phyloP scores from a whole-genome alignment of 92 coral and sea anemone genomes.

The Heteractis magnifica region DNA sequence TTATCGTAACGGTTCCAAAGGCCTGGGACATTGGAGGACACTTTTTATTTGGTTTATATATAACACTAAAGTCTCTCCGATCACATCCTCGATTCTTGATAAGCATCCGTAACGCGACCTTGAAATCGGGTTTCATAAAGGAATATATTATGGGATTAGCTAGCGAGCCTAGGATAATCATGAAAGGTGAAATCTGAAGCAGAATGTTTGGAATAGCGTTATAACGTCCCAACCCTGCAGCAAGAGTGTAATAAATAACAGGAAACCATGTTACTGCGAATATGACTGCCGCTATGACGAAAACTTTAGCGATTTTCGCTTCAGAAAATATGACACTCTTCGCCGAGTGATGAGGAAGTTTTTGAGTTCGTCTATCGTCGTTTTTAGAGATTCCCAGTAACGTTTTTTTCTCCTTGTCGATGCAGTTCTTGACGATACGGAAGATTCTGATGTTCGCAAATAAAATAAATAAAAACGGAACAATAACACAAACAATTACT shows the following conservation, averaged over 20 bases:
- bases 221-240: slow-evolving; percentile 38
- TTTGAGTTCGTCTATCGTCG: not conserved
- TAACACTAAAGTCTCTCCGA: slow-evolving; percentile 12
- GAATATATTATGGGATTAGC: slow-evolving; percentile 77
- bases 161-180: slow-evolving; percentile 67
- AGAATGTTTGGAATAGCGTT: slow-evolving; percentile 46
- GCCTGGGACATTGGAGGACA: not conserved
- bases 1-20: not conserved
- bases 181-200: slow-evolving; percentile 63
- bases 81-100: not conserved
- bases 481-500: slow-evolving; percentile 43
- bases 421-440: slow-evolving; percentile 61
- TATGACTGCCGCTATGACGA: slow-evolving; percentile 64
- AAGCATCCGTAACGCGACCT: slow-evolving; percentile 20
- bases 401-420: slow-evolving; percentile 40
- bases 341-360: not conserved
- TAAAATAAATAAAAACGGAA: slow-evolving; percentile 62
- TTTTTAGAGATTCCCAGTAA: slow-evolving; percentile 9
- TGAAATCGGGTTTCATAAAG: slow-evolving; percentile 86
- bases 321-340: slow-evolving; percentile 52
- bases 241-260: slow-evolving; percentile 57
- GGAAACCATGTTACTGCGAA: slow-evolving; percentile 80
- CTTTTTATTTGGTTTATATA: slow-evolving; percentile 12
- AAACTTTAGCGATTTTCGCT: slow-evolving; percentile 73
- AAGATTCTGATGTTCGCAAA: slow-evolving; percentile 64